Conservation (phyloP, 1,140 invertebrate genomes). For the Meloidogyne hapla region DNA sequence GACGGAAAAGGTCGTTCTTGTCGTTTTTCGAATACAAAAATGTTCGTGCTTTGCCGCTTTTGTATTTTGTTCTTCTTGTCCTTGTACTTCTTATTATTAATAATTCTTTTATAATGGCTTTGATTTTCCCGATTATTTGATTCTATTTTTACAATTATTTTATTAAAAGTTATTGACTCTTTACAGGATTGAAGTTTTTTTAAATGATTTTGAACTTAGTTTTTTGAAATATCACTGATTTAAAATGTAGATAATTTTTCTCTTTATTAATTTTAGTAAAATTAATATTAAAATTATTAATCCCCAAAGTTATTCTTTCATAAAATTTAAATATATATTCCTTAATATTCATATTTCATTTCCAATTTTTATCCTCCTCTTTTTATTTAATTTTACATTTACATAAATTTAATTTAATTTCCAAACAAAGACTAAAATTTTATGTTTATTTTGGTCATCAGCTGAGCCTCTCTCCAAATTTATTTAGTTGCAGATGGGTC, state of each 20-base stretch:
- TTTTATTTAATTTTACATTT: neutral
- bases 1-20: slow-evolving; percentile 2
- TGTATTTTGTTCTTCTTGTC: neutral
- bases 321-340: no score
- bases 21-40: neutral
- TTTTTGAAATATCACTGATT: no score
- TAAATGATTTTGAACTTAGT: neutral
- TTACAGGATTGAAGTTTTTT: no score
- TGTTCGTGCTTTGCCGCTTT: neutral
- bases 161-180: no score
- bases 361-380: neutral
- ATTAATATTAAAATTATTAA: no score
- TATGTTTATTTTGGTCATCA: slow-evolving; percentile 3
- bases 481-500: neutral
- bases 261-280: no score
- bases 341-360: neutral
- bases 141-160: neutral
- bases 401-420: neutral
- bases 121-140: neutral
- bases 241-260: no score
- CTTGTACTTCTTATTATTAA: slow-evolving; percentile 6
- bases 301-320: no score
- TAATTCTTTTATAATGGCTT: neutral
- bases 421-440: neutral
- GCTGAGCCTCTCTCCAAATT: neutral